Evolutionary conservation across 2,113 vertebrate genomes (phyloP).

Genomic region (Microtus richardsoni): DNA sequence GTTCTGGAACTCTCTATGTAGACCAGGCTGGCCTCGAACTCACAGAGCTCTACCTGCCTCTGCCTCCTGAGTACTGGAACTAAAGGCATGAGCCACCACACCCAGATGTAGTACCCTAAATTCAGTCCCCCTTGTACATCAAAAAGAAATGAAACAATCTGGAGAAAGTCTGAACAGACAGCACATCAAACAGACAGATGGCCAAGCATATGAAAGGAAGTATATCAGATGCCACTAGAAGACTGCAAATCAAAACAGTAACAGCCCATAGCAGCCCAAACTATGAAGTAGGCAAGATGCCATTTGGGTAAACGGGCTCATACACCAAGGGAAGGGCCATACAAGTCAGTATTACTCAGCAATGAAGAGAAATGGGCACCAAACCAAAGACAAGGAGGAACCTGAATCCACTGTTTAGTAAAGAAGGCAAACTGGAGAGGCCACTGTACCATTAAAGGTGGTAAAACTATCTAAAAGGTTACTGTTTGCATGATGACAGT

Average conservation of each 20-base stretch:
- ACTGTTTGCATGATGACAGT: neutral
- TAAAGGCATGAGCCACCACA: neutral
- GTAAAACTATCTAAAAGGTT: no score
- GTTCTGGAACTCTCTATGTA: neutral
- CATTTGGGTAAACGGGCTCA: neutral
- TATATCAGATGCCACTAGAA: neutral
- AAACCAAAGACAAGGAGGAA: neutral
- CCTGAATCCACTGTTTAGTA: neutral
- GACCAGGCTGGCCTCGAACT: neutral
- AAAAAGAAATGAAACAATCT: neutral
- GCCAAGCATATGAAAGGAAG: neutral
- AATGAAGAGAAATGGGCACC: neutral
- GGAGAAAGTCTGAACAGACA: neutral
- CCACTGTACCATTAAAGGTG: no score
- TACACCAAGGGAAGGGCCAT: neutral
- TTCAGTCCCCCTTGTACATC: neutral
- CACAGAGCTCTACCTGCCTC: neutral
- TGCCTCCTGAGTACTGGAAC: neutral
- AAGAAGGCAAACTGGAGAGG: neutral
- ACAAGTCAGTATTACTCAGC: neutral
- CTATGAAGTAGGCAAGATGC: neutral
- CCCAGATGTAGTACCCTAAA: neutral
- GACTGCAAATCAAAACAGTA: conserved; percentile 6
- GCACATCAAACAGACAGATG: neutral
- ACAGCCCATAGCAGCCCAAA: neutral